Conservation (phyloP, 2,888 invertebrate genomes). For the Pegoplata infirma region DNA sequence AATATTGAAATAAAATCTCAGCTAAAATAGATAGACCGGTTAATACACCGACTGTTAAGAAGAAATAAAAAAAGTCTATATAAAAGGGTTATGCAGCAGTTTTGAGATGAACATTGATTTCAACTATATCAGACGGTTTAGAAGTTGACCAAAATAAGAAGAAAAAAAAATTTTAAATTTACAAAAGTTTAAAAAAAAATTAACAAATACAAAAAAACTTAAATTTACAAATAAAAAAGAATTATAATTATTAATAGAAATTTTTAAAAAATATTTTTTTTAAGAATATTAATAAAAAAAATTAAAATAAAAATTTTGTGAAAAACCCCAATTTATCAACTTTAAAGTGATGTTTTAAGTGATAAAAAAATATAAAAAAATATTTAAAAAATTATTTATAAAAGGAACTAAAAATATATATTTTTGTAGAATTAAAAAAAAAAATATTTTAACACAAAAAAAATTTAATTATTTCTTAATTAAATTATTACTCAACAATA, state of each 20-base stretch:
- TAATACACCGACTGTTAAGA: constrained; percentile 42
- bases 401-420: not conserved
- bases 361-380: not conserved
- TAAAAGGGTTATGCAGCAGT: constrained; percentile 60
- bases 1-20: constrained; percentile 48
- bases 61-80: constrained; percentile 52
- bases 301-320: not conserved
- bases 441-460: not conserved
- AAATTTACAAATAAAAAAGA: constrained; percentile 1
- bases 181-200: constrained; percentile 19
- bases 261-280: not conserved
- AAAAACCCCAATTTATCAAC: not conserved
- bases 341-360: not conserved
- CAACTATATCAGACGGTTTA: constrained; percentile 52
- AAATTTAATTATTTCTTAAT: not conserved
- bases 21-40: constrained; percentile 60
- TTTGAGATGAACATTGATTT: constrained; percentile 60
- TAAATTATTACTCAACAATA: not conserved
- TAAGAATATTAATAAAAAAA: not conserved
- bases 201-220: constrained; percentile 6
- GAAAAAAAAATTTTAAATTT: too few relatives aligned
- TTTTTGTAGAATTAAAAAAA: not conserved
- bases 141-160: constrained; percentile 49
- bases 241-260: not conserved
- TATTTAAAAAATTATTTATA: not conserved